Conservation (phyloP, 2,888 invertebrate genomes). For the Catocala nupta region DNA sequence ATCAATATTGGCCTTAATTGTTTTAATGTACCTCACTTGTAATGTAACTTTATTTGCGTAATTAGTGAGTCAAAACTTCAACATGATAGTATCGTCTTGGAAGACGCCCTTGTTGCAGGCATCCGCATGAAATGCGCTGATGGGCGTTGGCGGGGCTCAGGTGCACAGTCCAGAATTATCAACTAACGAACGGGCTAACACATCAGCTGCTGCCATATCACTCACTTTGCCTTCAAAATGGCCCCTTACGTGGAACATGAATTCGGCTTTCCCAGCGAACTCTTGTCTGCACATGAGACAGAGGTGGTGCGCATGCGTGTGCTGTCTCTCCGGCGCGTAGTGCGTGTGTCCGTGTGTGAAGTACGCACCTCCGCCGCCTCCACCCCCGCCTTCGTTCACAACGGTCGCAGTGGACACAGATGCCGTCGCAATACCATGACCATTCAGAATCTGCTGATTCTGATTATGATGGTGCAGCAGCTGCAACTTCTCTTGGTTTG, state of each 20-base stretch:
- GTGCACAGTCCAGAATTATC: conserved; percentile 87
- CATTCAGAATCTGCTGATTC: conserved; percentile 82
- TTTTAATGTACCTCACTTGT: conserved; percentile 36
- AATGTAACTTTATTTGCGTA: conserved; percentile 32
- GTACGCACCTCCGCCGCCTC: conserved; percentile 70
- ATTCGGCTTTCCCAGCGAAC: conserved; percentile 89
- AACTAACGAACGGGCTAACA: conserved; percentile 82
- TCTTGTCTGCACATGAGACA: conserved; percentile 90
- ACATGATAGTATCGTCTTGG: conserved; percentile 82
- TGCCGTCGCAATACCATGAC: conserved; percentile 79
- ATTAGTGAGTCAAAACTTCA: conserved; percentile 72
- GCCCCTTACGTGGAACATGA: conserved; percentile 90
- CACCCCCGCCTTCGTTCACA: conserved; percentile 74
- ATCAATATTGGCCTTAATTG: conserved; percentile 40
- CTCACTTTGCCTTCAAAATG: conserved; percentile 88
- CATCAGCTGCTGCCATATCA: conserved; percentile 84
- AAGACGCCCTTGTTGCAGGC: conserved; percentile 76
- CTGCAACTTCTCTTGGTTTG: conserved; percentile 83
- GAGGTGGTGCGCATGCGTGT: conserved; percentile 84
- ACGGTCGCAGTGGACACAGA: conserved; percentile 81
- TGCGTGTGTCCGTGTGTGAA: conserved; percentile 83
- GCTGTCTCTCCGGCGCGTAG: conserved; percentile 80
- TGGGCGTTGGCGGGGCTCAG: conserved; percentile 82
- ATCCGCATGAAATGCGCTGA: conserved; percentile 76
- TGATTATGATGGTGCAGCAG: conserved; percentile 83